These are phyloP conservation scores for Akabosia matsudoensis DNA, from an alignment of 1,140 invertebrate species.

Conservation along the genomic window DNA sequence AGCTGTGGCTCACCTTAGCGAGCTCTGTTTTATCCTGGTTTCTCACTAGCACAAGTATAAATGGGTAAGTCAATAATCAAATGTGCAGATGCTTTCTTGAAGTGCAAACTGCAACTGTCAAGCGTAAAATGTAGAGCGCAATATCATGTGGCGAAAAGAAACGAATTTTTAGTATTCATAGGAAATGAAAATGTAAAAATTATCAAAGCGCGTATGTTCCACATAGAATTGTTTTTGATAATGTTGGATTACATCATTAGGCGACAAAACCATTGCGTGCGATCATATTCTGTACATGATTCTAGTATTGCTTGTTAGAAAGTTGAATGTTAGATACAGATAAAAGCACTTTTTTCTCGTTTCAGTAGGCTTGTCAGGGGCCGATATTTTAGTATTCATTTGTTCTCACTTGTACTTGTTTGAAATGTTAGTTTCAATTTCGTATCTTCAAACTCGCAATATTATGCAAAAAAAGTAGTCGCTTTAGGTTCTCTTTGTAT, in stretches of 20 bases:
- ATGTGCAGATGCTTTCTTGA: neutral
- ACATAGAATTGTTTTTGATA: too few species aligned
- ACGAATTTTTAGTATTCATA: too few species aligned
- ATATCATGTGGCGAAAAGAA: too few species aligned
- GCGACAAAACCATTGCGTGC: too few species aligned
- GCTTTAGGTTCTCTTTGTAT: neutral
- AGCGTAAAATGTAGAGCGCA: too few species aligned
- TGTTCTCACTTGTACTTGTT: neutral
- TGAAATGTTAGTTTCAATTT: neutral
- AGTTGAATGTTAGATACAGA: neutral
- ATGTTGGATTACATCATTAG: too few species aligned
- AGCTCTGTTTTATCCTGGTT: conserved; percentile 68
- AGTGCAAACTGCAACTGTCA: neutral
- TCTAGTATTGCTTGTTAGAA: too few species aligned
- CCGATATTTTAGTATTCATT: neutral
- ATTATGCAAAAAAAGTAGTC: too few species aligned
- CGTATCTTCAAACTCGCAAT: neutral
- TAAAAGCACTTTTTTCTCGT: neutral
- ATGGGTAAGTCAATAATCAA: conserved; percentile 67
- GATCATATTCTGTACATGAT: too few species aligned
- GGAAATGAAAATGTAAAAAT: too few species aligned
- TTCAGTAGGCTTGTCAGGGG: neutral
- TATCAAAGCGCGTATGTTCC: too few species aligned
- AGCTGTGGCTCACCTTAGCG: conserved; percentile 70
- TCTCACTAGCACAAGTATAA: conserved; percentile 77